Percentiles rank a stretch among this genome's conserved stretches.
Conservation (phyloP, 2,888 invertebrate genomes). For the Epinotia brunnichana region DNA sequence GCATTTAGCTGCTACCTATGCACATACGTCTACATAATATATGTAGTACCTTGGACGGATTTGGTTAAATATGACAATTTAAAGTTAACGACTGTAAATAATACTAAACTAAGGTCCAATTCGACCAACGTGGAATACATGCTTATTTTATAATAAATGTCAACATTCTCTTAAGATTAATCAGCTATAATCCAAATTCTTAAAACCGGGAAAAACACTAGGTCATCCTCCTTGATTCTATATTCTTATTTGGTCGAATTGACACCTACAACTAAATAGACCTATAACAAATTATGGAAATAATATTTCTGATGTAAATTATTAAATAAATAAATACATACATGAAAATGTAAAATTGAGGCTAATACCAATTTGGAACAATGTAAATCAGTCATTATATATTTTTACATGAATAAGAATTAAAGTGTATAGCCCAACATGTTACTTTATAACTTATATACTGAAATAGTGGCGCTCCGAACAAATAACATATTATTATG, state of each 20-base stretch:
- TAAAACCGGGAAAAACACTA: background rate
- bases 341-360: background rate
- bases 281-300: too few relatives aligned
- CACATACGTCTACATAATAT: background rate
- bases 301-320: too few relatives aligned
- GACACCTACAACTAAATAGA: too few relatives aligned
- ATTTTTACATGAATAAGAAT: background rate
- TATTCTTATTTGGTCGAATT: background rate
- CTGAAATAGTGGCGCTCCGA: too few relatives aligned
- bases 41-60: constrained; percentile 21
- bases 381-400: constrained; percentile 5
- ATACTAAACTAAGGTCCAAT: background rate
- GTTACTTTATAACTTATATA: background rate
- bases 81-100: background rate
- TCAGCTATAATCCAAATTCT: background rate
- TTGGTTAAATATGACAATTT: background rate
- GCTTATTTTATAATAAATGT: background rate
- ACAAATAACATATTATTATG: too few relatives aligned
- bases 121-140: background rate
- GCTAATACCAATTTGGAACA: background rate
- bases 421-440: too few relatives aligned
- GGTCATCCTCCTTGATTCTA: too few relatives aligned
- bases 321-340: too few relatives aligned
- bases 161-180: background rate
- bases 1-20: background rate